Conservation (phyloP, 1,140 invertebrate genomes). For the Melitaea cinxia region DNA sequence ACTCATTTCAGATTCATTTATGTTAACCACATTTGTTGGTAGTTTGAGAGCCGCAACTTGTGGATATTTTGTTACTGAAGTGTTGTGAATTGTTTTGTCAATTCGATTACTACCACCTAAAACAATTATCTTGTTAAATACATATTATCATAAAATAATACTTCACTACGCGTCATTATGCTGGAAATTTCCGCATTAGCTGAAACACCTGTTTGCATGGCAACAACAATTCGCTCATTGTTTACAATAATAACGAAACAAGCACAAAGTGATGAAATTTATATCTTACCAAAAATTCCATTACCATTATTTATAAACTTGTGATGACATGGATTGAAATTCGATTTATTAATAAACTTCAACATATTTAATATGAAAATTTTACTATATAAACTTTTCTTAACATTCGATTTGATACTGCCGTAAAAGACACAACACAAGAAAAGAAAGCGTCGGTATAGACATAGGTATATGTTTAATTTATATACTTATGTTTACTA, state of each 20-base stretch:
- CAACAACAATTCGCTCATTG: background rate
- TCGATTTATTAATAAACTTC: conserved; percentile 12
- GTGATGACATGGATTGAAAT: conserved; percentile 5
- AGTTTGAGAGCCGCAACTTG: conserved; percentile 65
- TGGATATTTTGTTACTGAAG: conserved; percentile 62
- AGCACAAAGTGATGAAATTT: background rate
- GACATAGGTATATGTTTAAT: too few species aligned
- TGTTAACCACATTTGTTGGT: conserved; percentile 81
- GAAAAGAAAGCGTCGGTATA: too few species aligned
- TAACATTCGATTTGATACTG: too few species aligned
- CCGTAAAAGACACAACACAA: too few species aligned
- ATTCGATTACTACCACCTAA: conserved; percentile 47
- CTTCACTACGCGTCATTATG: background rate
- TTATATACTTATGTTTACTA: too few species aligned
- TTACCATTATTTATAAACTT: conserved; percentile 15
- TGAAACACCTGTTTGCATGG: conserved; percentile 1
- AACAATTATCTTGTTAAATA: conserved; percentile 3
- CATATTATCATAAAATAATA: background rate
- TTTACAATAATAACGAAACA: background rate
- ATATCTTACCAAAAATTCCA: conserved; percentile 13
- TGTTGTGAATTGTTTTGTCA: conserved; percentile 63
- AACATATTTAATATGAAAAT: conserved; percentile 2
- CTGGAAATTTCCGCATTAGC: conserved; percentile 27
- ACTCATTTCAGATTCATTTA: conserved; percentile 84
- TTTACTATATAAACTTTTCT: background rate